These are phyloP conservation scores for Nothocercus nigrocapillus DNA, from an alignment of 2,113 vertebrate genomes.

Conservation along the genomic window DNA sequence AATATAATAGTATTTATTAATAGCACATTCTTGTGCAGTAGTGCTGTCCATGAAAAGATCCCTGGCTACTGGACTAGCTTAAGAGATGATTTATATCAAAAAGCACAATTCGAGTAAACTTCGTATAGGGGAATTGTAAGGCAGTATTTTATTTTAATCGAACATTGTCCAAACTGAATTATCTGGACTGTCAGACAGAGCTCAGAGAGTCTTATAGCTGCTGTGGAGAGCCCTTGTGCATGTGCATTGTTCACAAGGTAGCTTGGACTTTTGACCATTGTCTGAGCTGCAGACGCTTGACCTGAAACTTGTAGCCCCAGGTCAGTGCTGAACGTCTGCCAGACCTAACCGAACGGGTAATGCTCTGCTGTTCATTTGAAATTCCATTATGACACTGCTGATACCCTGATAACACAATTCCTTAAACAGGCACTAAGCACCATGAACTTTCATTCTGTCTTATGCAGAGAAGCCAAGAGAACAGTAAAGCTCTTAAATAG, in stretches of 20 bases:
- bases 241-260: not conserved
- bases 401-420: constrained; percentile 8
- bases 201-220: not conserved
- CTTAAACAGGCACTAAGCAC: constrained; percentile 25
- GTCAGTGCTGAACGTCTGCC: not conserved
- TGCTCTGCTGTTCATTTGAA: constrained; percentile 29
- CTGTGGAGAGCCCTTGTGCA: not conserved
- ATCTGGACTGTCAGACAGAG: not conserved
- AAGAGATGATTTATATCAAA: not conserved
- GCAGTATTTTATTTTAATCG: constrained; percentile 6
- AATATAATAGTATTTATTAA: not conserved
- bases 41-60: not conserved
- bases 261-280: not conserved
- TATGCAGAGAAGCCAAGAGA: constrained; percentile 1
- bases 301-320: not conserved
- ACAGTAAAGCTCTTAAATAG: not conserved
- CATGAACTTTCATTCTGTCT: constrained; percentile 9
- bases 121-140: not conserved
- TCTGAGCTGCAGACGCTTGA: not conserved
- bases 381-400: not conserved
- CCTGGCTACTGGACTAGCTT: not conserved
- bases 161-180: not conserved
- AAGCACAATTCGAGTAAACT: not conserved
- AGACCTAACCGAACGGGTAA: constrained; percentile 4
- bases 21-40: not conserved